Evolutionary conservation across 2,888 invertebrate genomes (phyloP).

Genomic region (Eristalinus sepulchralis): DNA sequence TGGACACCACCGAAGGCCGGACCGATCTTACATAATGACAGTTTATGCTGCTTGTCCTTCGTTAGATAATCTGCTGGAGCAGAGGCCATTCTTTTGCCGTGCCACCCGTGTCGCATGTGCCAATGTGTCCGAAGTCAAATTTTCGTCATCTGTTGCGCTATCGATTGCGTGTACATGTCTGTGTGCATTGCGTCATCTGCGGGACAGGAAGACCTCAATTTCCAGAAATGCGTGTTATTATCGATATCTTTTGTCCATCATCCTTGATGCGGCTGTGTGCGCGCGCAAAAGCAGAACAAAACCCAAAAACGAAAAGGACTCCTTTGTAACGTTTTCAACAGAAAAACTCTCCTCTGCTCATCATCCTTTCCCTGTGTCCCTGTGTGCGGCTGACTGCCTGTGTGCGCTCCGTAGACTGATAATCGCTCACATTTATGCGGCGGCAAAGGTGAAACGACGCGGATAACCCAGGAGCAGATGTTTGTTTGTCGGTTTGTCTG

Average conservation of each 20-base stretch:
- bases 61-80: conserved; percentile 47
- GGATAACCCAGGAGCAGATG: conserved; percentile 65
- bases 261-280: background rate
- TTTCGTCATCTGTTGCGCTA: conserved; percentile 59
- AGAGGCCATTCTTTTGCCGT: conserved; percentile 4
- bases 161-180: conserved; percentile 58
- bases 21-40: conserved; percentile 54
- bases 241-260: conserved; percentile 48
- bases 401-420: conserved; percentile 64
- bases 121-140: conserved; percentile 41
- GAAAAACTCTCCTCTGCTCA: conserved; percentile 44
- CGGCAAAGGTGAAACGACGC: conserved; percentile 59
- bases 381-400: conserved; percentile 45
- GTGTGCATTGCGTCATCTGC: conserved; percentile 66
- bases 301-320: conserved; percentile 53
- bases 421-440: conserved; percentile 59
- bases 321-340: conserved; percentile 53
- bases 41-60: conserved; percentile 3
- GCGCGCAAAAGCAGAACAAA: background rate
- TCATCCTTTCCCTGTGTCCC: background rate
- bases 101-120: conserved; percentile 71
- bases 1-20: conserved; percentile 9
- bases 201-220: conserved; percentile 66
- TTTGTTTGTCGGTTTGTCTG: conserved; percentile 45
- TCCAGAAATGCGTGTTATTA: conserved; percentile 61